A percentile compares a stretch with the other conserved stretches of the same genome.
Conservation (phyloP, 2,797 vertebrate species). For the Hydrophis major region DNA sequence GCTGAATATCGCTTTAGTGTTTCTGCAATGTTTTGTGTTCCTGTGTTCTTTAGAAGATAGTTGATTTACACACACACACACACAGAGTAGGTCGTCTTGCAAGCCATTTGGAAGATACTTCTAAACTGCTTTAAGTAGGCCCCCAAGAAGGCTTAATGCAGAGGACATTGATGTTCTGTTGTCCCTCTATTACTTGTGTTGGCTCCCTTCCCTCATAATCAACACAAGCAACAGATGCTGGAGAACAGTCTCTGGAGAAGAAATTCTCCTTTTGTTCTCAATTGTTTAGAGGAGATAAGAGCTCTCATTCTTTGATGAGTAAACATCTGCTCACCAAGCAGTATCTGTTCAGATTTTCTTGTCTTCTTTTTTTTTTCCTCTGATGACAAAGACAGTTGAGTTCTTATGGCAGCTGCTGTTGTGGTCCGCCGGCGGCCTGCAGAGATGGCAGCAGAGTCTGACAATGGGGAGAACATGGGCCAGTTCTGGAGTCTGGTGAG, state of each 20-base stretch:
- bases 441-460: too few relatives aligned
- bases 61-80: background rate
- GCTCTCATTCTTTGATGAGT: background rate
- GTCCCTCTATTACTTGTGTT: background rate
- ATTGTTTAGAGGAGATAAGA: background rate
- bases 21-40: background rate
- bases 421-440: too few relatives aligned
- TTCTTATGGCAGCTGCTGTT: background rate
- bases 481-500: too few relatives aligned
- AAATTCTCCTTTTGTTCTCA: background rate
- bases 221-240: background rate
- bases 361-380: background rate
- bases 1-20: background rate
- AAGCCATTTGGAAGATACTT: background rate
- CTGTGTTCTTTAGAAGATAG: background rate
- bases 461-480: too few relatives aligned
- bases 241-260: background rate
- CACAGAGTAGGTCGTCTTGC: background rate
- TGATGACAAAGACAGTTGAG: background rate
- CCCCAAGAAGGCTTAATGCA: background rate
- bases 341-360: background rate
- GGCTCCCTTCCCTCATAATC: background rate
- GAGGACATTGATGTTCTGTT: background rate
- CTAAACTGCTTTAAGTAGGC: background rate
- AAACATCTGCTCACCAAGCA: background rate